Percentiles rank a stretch among this genome's conserved stretches.
Conservation (phyloP, 2,888 invertebrate species). For the Lasioglossum calceatum region DNA sequence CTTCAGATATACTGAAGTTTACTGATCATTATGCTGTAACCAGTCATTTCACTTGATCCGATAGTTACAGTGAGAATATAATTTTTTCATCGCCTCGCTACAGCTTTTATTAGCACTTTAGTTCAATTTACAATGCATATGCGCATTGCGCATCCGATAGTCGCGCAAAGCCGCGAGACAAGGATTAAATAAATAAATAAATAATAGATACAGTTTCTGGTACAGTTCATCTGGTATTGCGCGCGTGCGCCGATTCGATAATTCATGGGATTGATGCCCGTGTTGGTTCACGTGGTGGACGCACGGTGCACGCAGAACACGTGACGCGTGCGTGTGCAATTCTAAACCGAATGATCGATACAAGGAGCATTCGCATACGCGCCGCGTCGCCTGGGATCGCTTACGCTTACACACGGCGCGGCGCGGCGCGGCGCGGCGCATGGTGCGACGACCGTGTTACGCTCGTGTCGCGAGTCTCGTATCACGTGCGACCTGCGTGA, state of each 20-base stretch:
- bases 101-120: not conserved
- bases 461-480: not conserved
- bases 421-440: no score
- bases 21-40: not conserved
- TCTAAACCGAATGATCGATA: slow-evolving; percentile 62
- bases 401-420: no score
- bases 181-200: not conserved
- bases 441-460: not conserved
- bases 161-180: not conserved
- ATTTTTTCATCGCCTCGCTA: no score
- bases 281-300: slow-evolving; percentile 48
- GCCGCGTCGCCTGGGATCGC: no score
- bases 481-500: slow-evolving; percentile 47
- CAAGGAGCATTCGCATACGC: no score
- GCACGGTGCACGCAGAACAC: slow-evolving; percentile 40
- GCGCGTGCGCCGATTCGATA: slow-evolving; percentile 45
- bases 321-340: slow-evolving; percentile 54
- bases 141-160: not conserved
- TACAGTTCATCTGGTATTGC: not conserved
- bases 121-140: not conserved
- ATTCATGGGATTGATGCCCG: slow-evolving; percentile 48
- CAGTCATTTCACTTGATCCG: not conserved
- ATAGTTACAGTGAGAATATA: not conserved
- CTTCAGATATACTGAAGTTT: not conserved
- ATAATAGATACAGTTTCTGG: not conserved